Base-by-base conservation (phyloP, 92 coral and sea anemone genomes). In the Epizoanthus scotinus region DNA sequence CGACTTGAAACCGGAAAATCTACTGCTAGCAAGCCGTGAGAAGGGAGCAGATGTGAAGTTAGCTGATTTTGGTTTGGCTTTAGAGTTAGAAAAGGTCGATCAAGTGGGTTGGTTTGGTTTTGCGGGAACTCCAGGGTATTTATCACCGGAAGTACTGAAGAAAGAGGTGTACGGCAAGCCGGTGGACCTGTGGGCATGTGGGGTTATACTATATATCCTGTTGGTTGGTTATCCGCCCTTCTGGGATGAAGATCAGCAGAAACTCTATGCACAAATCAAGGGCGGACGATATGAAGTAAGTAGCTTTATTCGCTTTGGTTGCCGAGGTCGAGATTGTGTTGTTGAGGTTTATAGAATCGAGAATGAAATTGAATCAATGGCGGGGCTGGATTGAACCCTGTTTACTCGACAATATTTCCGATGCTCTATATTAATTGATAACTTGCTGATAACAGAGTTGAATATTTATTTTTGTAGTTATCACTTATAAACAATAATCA, bases 201-300 rank as follows among this genome's bases (percentile, higher is more conserved):
- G 99, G 28, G 99, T 96, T 25, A 96, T 96, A 77, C 86, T 96
- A 28, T 96, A 96, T 85, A 96, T 96, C 49, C 88, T 96, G 24
- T 79, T 96, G 36, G 99, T 96, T 71, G 99, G 99, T 13, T 96
- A 96, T 47, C 99, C 99, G 15, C 99, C 99, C 20, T 96, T 96
- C 75, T 96, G 99, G 99, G 99, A 96, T 84, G 99, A 96, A 57
- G 99, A 96, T 60, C 98, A 96, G 56, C 96, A 85, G 61, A 96
- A 93, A 71, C 64, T 96, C n/a, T 96, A 96, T 73, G 73, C 90
- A 65, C 99, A 96, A 65, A 96, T 96, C 86, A 96, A 91, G 29
- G 84, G 85, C 54, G 99, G 99, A 13, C 91, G 90, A 2, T 96
- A 93, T 70, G 94, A 91, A 28, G 99, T 96, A 87, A 93, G 98